A percentile compares a stretch with the other conserved stretches of the same genome.
Conservation (phyloP, 35 echinoderm and acorn worm genomes). For the Anneissia japonica region DNA sequence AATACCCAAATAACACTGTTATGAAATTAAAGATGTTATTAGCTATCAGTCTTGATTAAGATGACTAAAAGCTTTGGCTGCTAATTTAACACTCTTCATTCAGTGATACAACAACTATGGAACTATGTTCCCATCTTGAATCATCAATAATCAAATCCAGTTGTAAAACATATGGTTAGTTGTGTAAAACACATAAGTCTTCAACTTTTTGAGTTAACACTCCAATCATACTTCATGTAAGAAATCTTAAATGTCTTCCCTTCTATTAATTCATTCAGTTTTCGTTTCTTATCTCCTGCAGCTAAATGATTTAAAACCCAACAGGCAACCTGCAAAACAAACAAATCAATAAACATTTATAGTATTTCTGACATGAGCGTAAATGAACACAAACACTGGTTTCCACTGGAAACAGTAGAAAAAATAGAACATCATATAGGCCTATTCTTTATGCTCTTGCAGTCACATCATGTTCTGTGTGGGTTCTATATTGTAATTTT, state of each 20-base stretch:
- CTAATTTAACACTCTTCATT: no score
- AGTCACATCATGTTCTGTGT: not conserved
- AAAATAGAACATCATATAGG: not conserved
- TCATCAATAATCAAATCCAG: no score
- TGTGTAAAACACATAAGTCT: no score
- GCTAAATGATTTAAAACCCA: conserved; percentile 64
- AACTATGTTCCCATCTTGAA: no score
- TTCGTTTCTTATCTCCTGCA: conserved; percentile 58
- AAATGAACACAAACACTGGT: not conserved
- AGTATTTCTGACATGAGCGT: not conserved
- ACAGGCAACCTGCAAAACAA: conserved; percentile 32
- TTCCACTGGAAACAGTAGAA: no score
- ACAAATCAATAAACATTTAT: not conserved
- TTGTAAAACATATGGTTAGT: no score
- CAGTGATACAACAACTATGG: no score
- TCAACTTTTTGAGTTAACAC: conserved; percentile 63
- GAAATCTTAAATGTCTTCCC: conserved; percentile 42
- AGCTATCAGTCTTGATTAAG: no score
- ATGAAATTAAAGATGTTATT: no score
- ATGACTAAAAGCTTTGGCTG: no score
- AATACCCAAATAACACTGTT: no score
- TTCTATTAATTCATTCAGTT: conserved; percentile 45
- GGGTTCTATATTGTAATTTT: not conserved
- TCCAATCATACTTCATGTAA: conserved; percentile 87
- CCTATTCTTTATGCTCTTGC: not conserved